Percentiles rank a stretch among this genome's conserved stretches.
These are phyloP conservation scores for Drosophila mauritiana DNA, from an alignment of 1,140 invertebrate genomes.

Conservation along the genomic window DNA sequence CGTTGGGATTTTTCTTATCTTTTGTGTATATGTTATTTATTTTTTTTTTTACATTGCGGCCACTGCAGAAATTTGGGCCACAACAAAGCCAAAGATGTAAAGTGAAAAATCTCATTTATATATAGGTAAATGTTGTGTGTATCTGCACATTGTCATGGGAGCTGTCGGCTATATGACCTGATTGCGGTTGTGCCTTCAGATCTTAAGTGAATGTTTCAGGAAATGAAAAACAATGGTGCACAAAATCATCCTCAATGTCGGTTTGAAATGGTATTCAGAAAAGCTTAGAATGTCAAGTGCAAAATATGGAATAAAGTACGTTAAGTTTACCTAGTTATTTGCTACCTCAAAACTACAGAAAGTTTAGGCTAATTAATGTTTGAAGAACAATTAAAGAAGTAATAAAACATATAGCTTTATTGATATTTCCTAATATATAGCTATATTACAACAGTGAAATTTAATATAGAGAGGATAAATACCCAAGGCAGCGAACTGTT, in stretches of 20 bases:
- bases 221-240: slow-evolving; percentile 10
- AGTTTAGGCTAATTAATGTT: no score
- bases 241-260: neutral
- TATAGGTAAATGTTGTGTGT: slow-evolving; percentile 7
- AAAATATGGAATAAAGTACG: no score
- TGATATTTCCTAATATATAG: no score
- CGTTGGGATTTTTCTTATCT: slow-evolving; percentile 5
- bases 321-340: no score
- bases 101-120: slow-evolving; percentile 24
- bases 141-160: slow-evolving; percentile 19
- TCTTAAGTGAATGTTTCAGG: slow-evolving; percentile 30
- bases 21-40: neutral
- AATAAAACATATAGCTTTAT: no score
- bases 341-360: no score
- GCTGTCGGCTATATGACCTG: slow-evolving; percentile 26
- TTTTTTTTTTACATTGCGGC: neutral
- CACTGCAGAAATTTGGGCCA: slow-evolving; percentile 19
- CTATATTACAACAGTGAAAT: no score
- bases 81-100: slow-evolving; percentile 29
- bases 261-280: neutral
- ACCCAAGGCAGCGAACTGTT: neutral
- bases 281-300: no score
- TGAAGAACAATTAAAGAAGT: no score
- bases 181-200: slow-evolving; percentile 22
- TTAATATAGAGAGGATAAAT: neutral